Evolutionary conservation across 2,888 invertebrate genomes (phyloP).

Genomic region (Volucella zonaria): DNA sequence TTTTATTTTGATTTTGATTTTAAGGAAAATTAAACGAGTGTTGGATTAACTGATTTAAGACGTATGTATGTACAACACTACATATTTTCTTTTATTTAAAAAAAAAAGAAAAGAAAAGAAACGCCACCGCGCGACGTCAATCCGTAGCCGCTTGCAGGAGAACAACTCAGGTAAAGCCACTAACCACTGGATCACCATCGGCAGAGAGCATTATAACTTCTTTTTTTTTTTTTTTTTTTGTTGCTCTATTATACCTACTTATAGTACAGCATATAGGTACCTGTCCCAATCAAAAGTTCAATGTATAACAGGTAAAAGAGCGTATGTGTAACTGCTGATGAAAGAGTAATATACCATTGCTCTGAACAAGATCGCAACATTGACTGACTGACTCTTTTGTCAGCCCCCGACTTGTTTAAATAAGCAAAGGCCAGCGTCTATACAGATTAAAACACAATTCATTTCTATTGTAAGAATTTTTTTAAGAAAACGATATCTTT

Average conservation of each 20-base stretch:
- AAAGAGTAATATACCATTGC: no score
- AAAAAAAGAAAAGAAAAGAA: not conserved
- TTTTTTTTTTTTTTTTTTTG: constrained; percentile 40
- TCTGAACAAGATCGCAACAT: no score
- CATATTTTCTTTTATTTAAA: constrained; percentile 4
- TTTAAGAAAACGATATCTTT: no score
- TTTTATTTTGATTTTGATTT: no score
- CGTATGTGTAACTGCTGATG: no score
- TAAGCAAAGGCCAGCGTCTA: no score
- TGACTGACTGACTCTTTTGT: no score
- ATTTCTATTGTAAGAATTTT: no score
- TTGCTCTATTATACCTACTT: constrained; percentile 10
- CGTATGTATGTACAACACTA: not conserved
- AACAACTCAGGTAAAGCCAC: constrained; percentile 57
- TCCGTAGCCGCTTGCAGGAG: constrained; percentile 51
- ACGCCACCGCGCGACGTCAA: constrained; percentile 57
- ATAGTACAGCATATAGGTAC: constrained; percentile 39
- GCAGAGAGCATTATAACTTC: constrained; percentile 34
- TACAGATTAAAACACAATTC: no score
- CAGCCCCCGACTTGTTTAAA: no score
- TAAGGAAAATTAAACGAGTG: not conserved
- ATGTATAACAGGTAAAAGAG: not conserved
- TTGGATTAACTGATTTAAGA: not conserved
- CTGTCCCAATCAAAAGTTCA: constrained; percentile 41
- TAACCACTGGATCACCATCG: constrained; percentile 62